These are phyloP conservation scores for Plagiodera versicolora DNA, from an alignment of 2,888 invertebrate species.

Conservation along the genomic window DNA sequence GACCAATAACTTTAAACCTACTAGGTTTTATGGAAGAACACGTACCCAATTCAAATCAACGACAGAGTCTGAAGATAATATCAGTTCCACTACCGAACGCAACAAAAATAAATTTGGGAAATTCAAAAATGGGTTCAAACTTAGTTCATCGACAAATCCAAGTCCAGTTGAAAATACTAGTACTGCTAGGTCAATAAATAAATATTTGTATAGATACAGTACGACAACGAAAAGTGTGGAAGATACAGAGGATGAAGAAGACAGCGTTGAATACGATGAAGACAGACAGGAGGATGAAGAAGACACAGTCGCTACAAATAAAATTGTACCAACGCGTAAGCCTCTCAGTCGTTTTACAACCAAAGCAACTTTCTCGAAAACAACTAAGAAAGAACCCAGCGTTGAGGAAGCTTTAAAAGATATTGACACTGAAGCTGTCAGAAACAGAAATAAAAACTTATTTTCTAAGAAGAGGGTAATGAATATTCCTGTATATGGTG, in stretches of 20 bases:
- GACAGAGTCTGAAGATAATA: slow-evolving; percentile 6
- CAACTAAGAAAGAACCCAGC: slow-evolving; percentile 32
- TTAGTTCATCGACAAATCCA: not conserved
- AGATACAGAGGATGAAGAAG: slow-evolving; percentile 20
- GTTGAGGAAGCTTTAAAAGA: slow-evolving; percentile 42
- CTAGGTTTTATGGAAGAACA: slow-evolving; percentile 19
- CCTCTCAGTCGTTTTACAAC: slow-evolving; percentile 34
- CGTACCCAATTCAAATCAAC: slow-evolving; percentile 24
- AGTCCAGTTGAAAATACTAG: slow-evolving; percentile 16
- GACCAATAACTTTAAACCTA: slow-evolving; percentile 21
- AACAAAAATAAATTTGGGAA: not conserved
- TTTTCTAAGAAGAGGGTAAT: slow-evolving; percentile 54
- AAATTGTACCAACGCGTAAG: slow-evolving; percentile 5
- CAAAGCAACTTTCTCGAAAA: slow-evolving; percentile 19
- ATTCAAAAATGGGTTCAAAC: not conserved
- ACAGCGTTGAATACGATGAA: slow-evolving; percentile 8
- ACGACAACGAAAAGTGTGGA: slow-evolving; percentile 25
- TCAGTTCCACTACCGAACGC: not conserved
- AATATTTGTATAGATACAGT: slow-evolving; percentile 30
- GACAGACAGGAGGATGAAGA: not conserved
- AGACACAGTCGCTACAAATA: not conserved
- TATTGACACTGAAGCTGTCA: slow-evolving; percentile 57
- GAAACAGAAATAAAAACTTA: slow-evolving; percentile 59
- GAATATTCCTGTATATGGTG: slow-evolving; percentile 42
- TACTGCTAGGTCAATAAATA: slow-evolving; percentile 24